phyloP scores from a whole-genome alignment of 2,113 vertebrate genomes.

The Carassius carassius region DNA sequence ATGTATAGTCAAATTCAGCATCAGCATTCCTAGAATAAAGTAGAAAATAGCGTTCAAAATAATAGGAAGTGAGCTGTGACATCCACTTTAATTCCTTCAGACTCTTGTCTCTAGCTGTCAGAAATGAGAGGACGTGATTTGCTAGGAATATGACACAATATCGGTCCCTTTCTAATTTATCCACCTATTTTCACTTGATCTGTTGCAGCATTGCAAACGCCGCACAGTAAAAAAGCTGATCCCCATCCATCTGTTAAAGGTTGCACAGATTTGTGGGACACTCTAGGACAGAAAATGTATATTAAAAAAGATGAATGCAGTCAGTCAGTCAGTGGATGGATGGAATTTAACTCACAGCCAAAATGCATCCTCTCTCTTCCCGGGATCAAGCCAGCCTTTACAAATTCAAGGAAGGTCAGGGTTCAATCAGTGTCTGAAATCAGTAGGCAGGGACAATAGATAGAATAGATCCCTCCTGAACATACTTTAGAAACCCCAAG shows the following conservation, averaged over 20 bases:
- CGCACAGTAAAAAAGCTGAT: neutral
- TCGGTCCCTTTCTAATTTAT: slow-evolving; percentile 5
- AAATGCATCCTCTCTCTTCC: neutral
- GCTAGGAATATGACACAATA: slow-evolving; percentile 24
- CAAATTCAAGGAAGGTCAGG: neutral
- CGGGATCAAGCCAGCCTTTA: slow-evolving; percentile 8
- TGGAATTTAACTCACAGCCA: slow-evolving; percentile 1
- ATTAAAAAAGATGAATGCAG: neutral
- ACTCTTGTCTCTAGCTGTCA: neutral
- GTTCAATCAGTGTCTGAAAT: slow-evolving; percentile 40
- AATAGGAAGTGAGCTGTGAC: slow-evolving; percentile 19
- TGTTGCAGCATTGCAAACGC: neutral
- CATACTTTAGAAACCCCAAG: neutral
- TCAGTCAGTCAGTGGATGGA: slow-evolving; percentile 1
- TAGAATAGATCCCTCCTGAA: slow-evolving; percentile 33
- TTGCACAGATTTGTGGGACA: slow-evolving; percentile 28
- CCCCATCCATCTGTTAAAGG: slow-evolving; percentile 32
- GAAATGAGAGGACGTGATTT: slow-evolving; percentile 12
- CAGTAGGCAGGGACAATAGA: slow-evolving; percentile 11
- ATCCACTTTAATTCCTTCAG: slow-evolving; percentile 11
- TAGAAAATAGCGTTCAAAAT: neutral
- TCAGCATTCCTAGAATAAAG: slow-evolving; percentile 40
- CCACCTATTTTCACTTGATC: slow-evolving; percentile 28
- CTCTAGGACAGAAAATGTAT: neutral
- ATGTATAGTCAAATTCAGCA: slow-evolving; percentile 6